Evolutionary conservation across 2,888 invertebrate species (phyloP), one percentile per base, ranked within the genome.

Genomic region (Hyposoter dolosus): DNA sequence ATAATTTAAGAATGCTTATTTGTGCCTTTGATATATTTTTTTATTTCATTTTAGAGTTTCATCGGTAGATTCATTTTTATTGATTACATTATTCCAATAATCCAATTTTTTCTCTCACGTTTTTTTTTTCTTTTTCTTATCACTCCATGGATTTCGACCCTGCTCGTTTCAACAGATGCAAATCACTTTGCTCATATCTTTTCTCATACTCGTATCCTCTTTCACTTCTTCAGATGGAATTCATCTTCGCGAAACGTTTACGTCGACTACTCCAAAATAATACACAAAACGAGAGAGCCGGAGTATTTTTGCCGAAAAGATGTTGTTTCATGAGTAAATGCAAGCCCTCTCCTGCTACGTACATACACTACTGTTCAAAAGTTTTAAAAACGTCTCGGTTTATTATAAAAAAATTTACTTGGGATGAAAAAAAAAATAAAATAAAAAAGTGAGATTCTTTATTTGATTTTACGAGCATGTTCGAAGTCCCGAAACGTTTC

Each of bases 161-260:
- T 47, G 47, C 47, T 50, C 35, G 17, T 23, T 28, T 53, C n/a
- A 35, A 50, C 50, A n/a, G 47, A 50, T 63, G 60, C 56, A 74
- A 74, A 74, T 74, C 40, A 56, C 75, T 28, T 63, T 32, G 23
- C n/a, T 66, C 66, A 40, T 40, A 66, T 40, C n/a, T 66, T 66
- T 71, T 35, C 71, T 71, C 50, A n/a, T 50, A 32, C 71, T 71
- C 53, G 47, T 60, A 32, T 60, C n/a, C 45, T 56, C 47, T 68
- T 77, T 82, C 77, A 53, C 69, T 45, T 15, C 69, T 77, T 82
- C 65, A n/a, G 71, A 47, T 43, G 47, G 50, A 76, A 53, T 82
- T 82, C 69, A 71, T 76, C 65, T 69, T 45, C 69, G 60, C 65
- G 68, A 82, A 77, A 65, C 76, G 82, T 82, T 82, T 82, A 63